Evolutionary conservation across 2,888 invertebrate genomes (phyloP), one percentile per base, ranked within the genome.

Genomic region (Sesia bembeciformis): DNA sequence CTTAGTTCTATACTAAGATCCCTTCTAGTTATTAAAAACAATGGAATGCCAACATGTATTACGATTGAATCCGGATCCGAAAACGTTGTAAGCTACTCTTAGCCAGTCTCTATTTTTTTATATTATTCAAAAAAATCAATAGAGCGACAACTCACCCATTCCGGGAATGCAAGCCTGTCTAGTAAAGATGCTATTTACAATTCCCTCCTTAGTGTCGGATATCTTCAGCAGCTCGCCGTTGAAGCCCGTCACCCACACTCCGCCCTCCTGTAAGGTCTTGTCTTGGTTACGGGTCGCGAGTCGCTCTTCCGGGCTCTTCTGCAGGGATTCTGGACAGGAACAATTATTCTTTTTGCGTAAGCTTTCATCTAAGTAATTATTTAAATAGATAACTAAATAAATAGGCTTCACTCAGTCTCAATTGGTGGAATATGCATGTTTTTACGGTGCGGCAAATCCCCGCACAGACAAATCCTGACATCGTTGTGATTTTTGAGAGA

Each of bases 191-290:
- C 49, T 49, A 3, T 5, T 8, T 40, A 3, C 53, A 52, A 54
- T 63, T 3, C 66, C 57, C 0, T 49, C 38, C 4, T 65, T 59
- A n/a, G 61, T 59, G 4, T 54, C 56, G 3, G 70, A 60, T 0
- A 75, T 58, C 55, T 60, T 62, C 53, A 63, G 40, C 7, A 73
- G 60, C 4, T 64, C 53, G 3, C 60, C 60, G 49, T 66, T 43
- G 52, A 59, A 56, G 43, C 70, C 67, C 2, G 62, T 64, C 38
- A 75, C 57, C 72, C 72, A 75, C 4, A 77, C 52, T 2, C 59
- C 66, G 6, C 56, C 62, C 23, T 67, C 61, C 53, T 66, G 66
- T 4, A 74, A 59, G 3, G 65, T 59, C 42, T 8, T 52, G 43
- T 59, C 58, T n/a, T 54, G 58, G 8, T 59, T 60, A 5, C 59